Evolutionary conservation across 2,888 invertebrate species (phyloP).

Genomic region (Stenurella melanura): DNA sequence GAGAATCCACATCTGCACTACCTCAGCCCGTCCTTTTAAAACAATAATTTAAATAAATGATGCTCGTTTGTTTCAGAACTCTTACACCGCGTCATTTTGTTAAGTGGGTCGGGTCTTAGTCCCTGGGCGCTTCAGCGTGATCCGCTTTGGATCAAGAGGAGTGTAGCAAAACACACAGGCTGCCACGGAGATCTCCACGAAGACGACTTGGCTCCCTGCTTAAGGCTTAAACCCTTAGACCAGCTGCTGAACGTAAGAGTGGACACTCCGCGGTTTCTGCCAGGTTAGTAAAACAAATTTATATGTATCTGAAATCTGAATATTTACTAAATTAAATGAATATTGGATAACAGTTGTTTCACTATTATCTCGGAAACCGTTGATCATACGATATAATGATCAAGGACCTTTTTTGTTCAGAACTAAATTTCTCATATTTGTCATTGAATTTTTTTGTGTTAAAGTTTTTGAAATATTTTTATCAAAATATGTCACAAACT

Average conservation of each 20-base stretch:
- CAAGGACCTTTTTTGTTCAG: too few relatives aligned
- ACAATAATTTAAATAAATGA: conserved; percentile 67
- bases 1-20: conserved; percentile 8
- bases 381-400: too few relatives aligned
- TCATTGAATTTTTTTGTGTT: too few relatives aligned
- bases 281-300: conserved; percentile 73
- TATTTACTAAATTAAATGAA: too few relatives aligned
- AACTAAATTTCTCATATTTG: too few relatives aligned
- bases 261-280: conserved; percentile 88
- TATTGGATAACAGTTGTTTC: too few relatives aligned
- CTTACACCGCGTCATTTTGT: conserved; percentile 88
- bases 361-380: too few relatives aligned
- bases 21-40: conserved; percentile 4
- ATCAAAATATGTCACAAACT: too few relatives aligned
- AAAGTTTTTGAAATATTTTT: too few relatives aligned
- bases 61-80: conserved; percentile 79
- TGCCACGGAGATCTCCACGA: conserved; percentile 88
- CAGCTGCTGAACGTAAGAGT: conserved; percentile 84
- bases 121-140: conserved; percentile 94
- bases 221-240: conserved; percentile 85
- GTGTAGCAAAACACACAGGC: conserved; percentile 88
- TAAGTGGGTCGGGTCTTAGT: conserved; percentile 92
- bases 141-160: conserved; percentile 85
- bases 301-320: too few relatives aligned
- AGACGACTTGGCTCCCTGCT: conserved; percentile 90